phyloP scores from a whole-genome alignment of 1,140 invertebrate genomes.

The Calliopsis andreniformis region DNA sequence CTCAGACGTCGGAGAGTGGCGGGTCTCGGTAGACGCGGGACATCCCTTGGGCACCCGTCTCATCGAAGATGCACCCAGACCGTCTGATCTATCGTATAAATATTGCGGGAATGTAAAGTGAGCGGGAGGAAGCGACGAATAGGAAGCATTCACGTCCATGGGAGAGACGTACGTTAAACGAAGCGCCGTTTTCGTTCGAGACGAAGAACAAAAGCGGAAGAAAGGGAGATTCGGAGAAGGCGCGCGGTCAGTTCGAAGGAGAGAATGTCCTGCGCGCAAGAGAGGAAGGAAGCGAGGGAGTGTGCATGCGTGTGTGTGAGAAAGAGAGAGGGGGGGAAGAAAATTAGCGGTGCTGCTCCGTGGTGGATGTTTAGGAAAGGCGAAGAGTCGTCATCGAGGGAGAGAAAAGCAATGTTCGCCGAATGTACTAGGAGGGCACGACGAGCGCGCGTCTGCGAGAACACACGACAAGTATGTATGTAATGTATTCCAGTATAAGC shows the following conservation, averaged over 20 bases:
- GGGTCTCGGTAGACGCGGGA: conserved; percentile 79
- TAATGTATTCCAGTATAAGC: conserved; percentile 20
- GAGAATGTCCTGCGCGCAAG: conserved; percentile 3
- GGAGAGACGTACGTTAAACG: conserved; percentile 25
- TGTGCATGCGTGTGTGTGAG: no score
- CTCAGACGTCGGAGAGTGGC: conserved; percentile 77
- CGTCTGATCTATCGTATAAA: conserved; percentile 52
- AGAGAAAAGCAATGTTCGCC: neutral
- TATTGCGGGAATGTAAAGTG: conserved; percentile 14
- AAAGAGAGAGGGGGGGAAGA: no score
- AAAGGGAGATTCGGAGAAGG: neutral
- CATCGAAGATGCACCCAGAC: conserved; percentile 46
- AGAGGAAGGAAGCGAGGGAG: conserved; percentile 3
- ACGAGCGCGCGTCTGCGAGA: conserved; percentile 46
- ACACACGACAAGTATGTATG: neutral
- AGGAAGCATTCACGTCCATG: conserved; percentile 34
- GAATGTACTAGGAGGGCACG: conserved; percentile 23
- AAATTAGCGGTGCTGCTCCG: conserved; percentile 1
- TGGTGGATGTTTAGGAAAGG: neutral
- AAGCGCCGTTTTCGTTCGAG: conserved; percentile 28
- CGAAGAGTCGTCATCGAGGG: neutral
- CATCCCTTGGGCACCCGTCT: conserved; percentile 33
- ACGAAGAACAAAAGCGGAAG: neutral
- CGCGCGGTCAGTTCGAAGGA: neutral
- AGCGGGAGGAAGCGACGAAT: conserved; percentile 10